phyloP scores from a whole-genome alignment of 92 coral and sea anemone genomes.

The Phenganax subtilis region DNA sequence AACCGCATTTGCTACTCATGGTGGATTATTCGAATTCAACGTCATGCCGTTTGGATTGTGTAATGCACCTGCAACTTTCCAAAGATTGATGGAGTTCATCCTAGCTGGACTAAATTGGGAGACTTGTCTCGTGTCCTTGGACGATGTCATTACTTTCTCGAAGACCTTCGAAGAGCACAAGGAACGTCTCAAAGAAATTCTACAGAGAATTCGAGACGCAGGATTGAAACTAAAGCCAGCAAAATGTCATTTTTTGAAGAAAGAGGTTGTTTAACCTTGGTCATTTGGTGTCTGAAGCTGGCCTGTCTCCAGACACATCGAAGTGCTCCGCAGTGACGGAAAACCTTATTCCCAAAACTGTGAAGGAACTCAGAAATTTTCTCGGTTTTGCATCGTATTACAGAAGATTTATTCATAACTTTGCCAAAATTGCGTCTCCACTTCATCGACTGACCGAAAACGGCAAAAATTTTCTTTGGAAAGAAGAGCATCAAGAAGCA shows the following conservation, averaged over 20 bases:
- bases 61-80: constrained; percentile 50
- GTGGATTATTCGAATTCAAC: constrained; percentile 46
- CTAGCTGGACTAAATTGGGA: constrained; percentile 30
- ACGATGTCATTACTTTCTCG: constrained; percentile 49
- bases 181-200: constrained; percentile 38
- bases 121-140: constrained; percentile 43
- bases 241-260: constrained; percentile 3
- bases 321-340: constrained; percentile 5
- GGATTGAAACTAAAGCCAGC: constrained; percentile 38
- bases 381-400: constrained; percentile 21
- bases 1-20: constrained; percentile 49
- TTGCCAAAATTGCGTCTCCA: constrained; percentile 30
- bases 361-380: constrained; percentile 18
- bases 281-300: constrained; percentile 24
- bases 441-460: constrained; percentile 12
- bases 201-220: constrained; percentile 42
- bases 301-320: constrained; percentile 23
- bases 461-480: constrained; percentile 12
- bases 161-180: constrained; percentile 43
- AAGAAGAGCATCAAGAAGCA: not conserved
- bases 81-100: constrained; percentile 42
- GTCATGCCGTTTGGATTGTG: constrained; percentile 31
- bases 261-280: constrained; percentile 18
- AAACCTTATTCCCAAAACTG: constrained; percentile 23
- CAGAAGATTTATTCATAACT: constrained; percentile 12